Evolutionary conservation across 2,888 invertebrate genomes (phyloP), one percentile per base, ranked within the genome.

Genomic region (Drosophila sordidula): DNA sequence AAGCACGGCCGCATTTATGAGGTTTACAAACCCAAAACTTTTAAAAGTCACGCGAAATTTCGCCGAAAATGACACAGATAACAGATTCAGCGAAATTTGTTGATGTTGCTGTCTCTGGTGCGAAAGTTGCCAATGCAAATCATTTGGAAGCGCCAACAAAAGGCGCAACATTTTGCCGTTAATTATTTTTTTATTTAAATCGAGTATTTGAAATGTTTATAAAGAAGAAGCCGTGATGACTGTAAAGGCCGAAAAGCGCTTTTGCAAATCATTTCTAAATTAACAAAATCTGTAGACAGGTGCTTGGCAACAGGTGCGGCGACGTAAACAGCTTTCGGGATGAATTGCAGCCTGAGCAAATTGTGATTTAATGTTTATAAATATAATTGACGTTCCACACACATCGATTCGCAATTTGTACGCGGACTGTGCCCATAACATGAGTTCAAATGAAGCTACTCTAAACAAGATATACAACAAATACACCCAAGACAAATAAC

Each of bases 281-380:
- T 70, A 81, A 69, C 76, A 62, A 56, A 61, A 22, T 22, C 18
- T 6, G 18, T 54, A 49, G 18, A 52, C 64, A 77, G 69, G 49
- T 78, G 71, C 38, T 51, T 64, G 52, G 70, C 44, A 70, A 55
- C 65, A 49, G 76, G 55, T 71, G 47, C 61, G 46, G 11, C 39
- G 46, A 4, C 32, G 49, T 57, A 45, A 49, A 49, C 56, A 47
- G 39, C 25, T 34, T 29, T 29, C 29, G 29, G 29, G 41, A 67
- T 18, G 25, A 44, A 54, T 67, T 41, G 59, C 52, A 32, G 18
- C 18, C 52, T 64, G 57, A 46, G 29, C 46, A 67, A 80, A 59
- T 46, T 47, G 49, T 71, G 75, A 70, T 84, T 78, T 64, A 80
- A 73, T 87, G 75, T 87, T 81, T 87, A 78, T 75, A 84, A 87